A percentile compares a stretch with the other conserved stretches of the same genome.
phyloP scores from a whole-genome alignment of 2,113 vertebrate genomes.

The Tyrannus savana region DNA sequence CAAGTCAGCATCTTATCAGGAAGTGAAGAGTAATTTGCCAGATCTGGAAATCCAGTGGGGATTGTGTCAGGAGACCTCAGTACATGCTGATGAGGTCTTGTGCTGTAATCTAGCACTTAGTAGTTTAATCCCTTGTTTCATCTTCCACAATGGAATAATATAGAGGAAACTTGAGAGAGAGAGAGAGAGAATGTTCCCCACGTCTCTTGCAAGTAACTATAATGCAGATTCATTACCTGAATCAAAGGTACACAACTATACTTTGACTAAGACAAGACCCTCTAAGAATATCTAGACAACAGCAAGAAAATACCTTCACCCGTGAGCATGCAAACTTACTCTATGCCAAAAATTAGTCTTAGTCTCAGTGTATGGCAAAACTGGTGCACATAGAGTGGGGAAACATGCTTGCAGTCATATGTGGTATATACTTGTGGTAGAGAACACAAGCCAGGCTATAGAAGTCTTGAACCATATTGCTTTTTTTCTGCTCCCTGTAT shows the following conservation, averaged over 20 bases:
- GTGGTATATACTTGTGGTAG: neutral
- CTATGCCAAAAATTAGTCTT: neutral
- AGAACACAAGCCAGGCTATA: neutral
- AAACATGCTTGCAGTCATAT: neutral
- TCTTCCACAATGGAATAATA: neutral
- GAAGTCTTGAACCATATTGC: neutral
- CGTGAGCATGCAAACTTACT: fast-evolving
- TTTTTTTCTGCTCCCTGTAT: neutral
- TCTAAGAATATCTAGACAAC: neutral
- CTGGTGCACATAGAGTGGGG: neutral
- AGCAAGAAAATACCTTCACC: neutral
- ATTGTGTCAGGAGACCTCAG: neutral
- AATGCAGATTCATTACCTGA: neutral
- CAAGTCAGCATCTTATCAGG: neutral
- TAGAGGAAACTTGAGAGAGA: neutral
- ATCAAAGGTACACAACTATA: neutral
- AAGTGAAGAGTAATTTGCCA: neutral
- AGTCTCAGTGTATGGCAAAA: neutral
- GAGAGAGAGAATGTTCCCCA: neutral
- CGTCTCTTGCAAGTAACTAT: neutral
- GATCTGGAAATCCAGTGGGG: neutral
- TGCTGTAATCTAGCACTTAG: neutral
- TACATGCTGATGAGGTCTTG: neutral
- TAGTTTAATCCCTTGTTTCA: neutral
- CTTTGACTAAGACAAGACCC: neutral